These are phyloP conservation scores for Drosophila rubida DNA, from an alignment of 2,888 invertebrate genomes.

Conservation along the genomic window DNA sequence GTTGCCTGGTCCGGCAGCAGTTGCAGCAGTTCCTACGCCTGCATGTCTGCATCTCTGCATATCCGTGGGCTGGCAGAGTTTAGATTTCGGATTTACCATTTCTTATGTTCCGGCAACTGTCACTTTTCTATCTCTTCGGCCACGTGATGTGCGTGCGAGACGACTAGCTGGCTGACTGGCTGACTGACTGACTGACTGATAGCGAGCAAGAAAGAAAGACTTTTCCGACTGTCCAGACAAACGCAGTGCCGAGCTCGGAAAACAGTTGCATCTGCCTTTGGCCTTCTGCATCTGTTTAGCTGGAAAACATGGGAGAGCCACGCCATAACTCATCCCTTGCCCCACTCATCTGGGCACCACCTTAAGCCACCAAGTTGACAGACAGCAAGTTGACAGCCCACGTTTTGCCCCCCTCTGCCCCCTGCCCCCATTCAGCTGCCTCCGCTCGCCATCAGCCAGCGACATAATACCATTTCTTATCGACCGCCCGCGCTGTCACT, in stretches of 20 bases:
- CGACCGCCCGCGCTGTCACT: conserved; percentile 62
- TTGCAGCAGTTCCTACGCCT: conserved; percentile 46
- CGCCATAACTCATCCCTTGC: conserved; percentile 61
- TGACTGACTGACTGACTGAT: conserved; percentile 13
- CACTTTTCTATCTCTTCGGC: conserved; percentile 72
- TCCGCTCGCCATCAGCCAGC: background rate
- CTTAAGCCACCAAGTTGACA: conserved; percentile 68
- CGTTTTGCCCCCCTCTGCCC: conserved; percentile 26
- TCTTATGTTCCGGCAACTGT: conserved; percentile 74
- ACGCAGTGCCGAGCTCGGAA: conserved; percentile 37
- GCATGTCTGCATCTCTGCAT: conserved; percentile 59
- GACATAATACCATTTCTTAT: conserved; percentile 68
- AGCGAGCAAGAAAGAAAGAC: conserved; percentile 60
- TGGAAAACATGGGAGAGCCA: conserved; percentile 28
- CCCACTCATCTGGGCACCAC: conserved; percentile 32
- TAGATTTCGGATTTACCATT: conserved; percentile 57
- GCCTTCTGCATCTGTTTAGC: conserved; percentile 59
- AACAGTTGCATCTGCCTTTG: conserved; percentile 60
- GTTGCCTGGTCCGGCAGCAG: conserved; percentile 28
- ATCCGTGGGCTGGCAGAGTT: conserved; percentile 63
- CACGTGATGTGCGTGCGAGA: conserved; percentile 68
- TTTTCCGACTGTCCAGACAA: conserved; percentile 57
- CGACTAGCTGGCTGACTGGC: conserved; percentile 24
- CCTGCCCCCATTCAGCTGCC: background rate
- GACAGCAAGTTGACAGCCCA: conserved; percentile 74